Conservation (phyloP, 1,140 invertebrate species). For the Zaprionus taronus region DNA sequence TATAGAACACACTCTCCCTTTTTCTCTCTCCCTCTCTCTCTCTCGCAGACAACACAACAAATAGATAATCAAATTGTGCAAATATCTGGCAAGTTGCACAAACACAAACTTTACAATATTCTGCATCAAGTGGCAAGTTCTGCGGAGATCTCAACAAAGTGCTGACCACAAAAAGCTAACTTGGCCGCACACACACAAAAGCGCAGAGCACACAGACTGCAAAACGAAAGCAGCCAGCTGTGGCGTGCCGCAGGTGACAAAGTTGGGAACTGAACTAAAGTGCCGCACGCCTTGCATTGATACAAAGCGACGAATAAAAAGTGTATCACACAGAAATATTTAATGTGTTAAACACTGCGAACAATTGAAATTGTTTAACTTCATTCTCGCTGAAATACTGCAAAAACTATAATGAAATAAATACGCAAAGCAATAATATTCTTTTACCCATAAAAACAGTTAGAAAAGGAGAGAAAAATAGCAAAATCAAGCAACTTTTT, state of each 20-base stretch:
- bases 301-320: conserved; percentile 2
- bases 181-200: conserved; percentile 27
- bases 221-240: conserved; percentile 10
- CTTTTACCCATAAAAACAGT: not conserved
- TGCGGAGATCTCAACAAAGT: conserved; percentile 27
- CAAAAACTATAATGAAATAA: not conserved
- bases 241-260: conserved; percentile 69
- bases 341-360: too few relatives aligned
- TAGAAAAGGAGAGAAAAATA: not conserved
- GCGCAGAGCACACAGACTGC: not conserved
- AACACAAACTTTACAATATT: conserved; percentile 63
- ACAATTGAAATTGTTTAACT: too few relatives aligned
- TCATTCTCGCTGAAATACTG: too few relatives aligned
- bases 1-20: conserved; percentile 17
- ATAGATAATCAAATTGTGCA: conserved; percentile 73
- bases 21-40: not conserved
- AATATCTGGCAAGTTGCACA: conserved; percentile 62
- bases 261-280: conserved; percentile 26
- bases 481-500: not conserved
- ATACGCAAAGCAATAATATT: not conserved
- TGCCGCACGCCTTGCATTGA: conserved; percentile 11
- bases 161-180: conserved; percentile 46
- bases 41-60: conserved; percentile 37
- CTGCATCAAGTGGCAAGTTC: conserved; percentile 38
- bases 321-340: not conserved